Percentiles rank a stretch among this genome's conserved stretches.
Evolutionary conservation across 2,888 invertebrate species (phyloP).

Genomic region (Merodon equestris): DNA sequence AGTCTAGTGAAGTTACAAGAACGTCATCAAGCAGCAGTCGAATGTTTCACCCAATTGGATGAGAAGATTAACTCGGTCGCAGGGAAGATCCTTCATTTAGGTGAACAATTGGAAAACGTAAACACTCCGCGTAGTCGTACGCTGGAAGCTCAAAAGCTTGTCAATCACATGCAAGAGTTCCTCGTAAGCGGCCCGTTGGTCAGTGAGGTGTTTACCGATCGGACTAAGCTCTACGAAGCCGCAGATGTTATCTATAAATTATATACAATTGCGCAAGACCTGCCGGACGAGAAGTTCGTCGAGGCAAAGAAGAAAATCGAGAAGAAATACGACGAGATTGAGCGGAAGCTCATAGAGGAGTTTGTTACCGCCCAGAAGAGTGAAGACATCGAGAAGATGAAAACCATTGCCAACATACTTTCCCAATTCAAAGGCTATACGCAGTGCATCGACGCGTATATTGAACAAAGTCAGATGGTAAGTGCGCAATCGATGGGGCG

Average conservation of each 20-base stretch:
- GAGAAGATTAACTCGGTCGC: slow-evolving; percentile 98
- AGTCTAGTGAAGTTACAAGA: slow-evolving; percentile 91
- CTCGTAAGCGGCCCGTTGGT: slow-evolving; percentile 90
- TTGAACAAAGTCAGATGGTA: slow-evolving; percentile 97
- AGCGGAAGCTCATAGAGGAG: slow-evolving; percentile 93
- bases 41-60: slow-evolving; percentile 94
- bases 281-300: slow-evolving; percentile 92
- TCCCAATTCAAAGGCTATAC: slow-evolving; percentile 98
- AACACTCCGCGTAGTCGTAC: slow-evolving; percentile 96
- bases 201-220: slow-evolving; percentile 92
- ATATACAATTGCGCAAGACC: slow-evolving; percentile 95
- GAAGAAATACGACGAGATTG: slow-evolving; percentile 93
- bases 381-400: slow-evolving; percentile 93
- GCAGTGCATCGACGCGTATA: slow-evolving; percentile 97
- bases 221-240: slow-evolving; percentile 88
- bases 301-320: slow-evolving; percentile 91
- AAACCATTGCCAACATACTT: slow-evolving; percentile 92
- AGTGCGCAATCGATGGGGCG: too few species aligned
- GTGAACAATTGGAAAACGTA: slow-evolving; percentile 98
- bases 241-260: slow-evolving; percentile 99
- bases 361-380: slow-evolving; percentile 93
- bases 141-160: slow-evolving; percentile 95
- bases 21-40: slow-evolving; percentile 91
- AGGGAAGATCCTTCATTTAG: slow-evolving; percentile 98
- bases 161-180: slow-evolving; percentile 96